Percentiles rank a stretch among this genome's conserved stretches.
These are phyloP conservation scores for Phaethon lepturus DNA, from an alignment of 2,113 vertebrate species.

Conservation along the genomic window DNA sequence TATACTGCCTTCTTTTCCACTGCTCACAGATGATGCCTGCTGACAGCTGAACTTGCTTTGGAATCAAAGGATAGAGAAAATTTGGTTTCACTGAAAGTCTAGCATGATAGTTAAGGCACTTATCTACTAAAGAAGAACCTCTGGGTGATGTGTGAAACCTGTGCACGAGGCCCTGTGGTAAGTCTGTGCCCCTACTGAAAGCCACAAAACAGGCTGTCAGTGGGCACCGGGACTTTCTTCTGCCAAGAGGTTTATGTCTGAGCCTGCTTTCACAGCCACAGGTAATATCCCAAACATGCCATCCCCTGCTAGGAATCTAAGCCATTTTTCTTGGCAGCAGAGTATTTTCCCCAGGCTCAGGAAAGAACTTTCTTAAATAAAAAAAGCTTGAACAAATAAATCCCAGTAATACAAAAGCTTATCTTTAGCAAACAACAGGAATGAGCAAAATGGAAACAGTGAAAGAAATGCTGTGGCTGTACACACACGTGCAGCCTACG, in stretches of 20 bases:
- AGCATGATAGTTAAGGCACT: not conserved
- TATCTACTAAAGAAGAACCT: not conserved
- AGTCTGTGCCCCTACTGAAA: not conserved
- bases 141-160: not conserved
- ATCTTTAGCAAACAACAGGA: constrained; percentile 18
- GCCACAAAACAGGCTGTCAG: not conserved
- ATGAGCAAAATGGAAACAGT: not conserved
- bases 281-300: not conserved
- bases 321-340: not conserved
- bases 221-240: fast-evolving
- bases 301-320: not conserved
- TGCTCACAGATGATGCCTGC: not conserved
- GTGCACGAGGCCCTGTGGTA: not conserved
- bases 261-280: not conserved
- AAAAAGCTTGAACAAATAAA: not conserved
- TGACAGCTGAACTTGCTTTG: not conserved
- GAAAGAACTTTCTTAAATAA: not conserved
- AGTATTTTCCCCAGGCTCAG: not conserved
- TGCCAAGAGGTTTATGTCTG: not conserved
- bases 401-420: not conserved
- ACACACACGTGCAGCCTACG: fast-evolving
- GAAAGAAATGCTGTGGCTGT: not conserved
- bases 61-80: not conserved
- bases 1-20: not conserved
- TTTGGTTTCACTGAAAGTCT: not conserved